Conservation (phyloP, 2,797 vertebrate species). For the Denticeps clupeoides region DNA sequence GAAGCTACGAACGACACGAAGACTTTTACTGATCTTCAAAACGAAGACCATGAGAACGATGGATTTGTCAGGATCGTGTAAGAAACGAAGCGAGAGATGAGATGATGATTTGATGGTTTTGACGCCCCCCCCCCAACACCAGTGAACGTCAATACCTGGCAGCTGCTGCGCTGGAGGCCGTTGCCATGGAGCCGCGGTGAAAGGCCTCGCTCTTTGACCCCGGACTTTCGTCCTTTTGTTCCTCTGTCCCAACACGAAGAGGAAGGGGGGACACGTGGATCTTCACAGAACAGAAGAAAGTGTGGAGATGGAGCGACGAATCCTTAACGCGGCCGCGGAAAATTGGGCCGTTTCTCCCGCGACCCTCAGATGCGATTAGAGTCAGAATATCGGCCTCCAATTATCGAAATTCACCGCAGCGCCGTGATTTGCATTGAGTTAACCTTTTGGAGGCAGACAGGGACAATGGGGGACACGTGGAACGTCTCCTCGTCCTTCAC, state of each 20-base stretch:
- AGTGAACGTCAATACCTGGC: conserved; percentile 36
- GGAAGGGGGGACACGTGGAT: no score
- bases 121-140: background rate
- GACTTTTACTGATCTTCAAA: no score
- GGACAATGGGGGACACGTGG: conserved; percentile 27
- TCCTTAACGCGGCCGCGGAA: background rate
- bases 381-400: conserved; percentile 10
- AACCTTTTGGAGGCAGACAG: conserved; percentile 26
- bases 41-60: no score
- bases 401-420: conserved; percentile 20
- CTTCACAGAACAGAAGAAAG: background rate
- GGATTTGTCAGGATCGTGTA: no score
- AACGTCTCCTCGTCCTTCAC: conserved; percentile 15
- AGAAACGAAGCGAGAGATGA: no score
- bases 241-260: conserved; percentile 24
- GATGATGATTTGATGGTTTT: no score
- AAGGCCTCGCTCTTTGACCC: conserved; percentile 30
- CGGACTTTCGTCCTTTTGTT: conserved; percentile 29
- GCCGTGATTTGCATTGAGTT: conserved; percentile 26
- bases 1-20: no score
- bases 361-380: conserved; percentile 5
- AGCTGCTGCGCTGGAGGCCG: conserved; percentile 32
- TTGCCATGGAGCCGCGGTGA: conserved; percentile 42
- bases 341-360: background rate
- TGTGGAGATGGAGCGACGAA: no score